Conservation (phyloP, 2,888 invertebrate species). For the Drosophila peninsularis region DNA sequence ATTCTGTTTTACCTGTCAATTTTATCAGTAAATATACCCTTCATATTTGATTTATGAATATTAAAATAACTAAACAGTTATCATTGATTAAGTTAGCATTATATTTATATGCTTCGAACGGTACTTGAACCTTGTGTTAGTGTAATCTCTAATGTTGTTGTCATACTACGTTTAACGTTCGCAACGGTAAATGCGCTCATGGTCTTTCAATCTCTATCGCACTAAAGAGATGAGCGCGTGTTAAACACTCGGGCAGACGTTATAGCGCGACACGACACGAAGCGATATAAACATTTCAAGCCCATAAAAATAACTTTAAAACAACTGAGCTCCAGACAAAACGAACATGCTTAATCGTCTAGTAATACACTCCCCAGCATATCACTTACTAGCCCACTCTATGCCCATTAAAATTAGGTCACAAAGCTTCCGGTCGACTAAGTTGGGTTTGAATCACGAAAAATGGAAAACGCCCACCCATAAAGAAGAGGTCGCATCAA, state of each 20-base stretch:
- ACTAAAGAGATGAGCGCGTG: neutral
- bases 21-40: neutral
- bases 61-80: neutral
- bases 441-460: neutral
- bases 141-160: neutral
- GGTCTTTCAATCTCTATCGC: neutral
- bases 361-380: too few relatives aligned
- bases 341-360: too few relatives aligned
- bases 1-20: neutral
- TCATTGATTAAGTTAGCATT: neutral
- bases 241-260: neutral
- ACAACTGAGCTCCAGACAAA: neutral
- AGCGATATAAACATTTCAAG: neutral
- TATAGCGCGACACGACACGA: neutral
- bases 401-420: neutral
- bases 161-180: neutral
- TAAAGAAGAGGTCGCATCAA: constrained; percentile 10
- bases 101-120: neutral
- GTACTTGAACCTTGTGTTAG: neutral
- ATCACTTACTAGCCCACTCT: neutral
- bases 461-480: neutral
- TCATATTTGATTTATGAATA: neutral
- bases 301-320: too few relatives aligned
- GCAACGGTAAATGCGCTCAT: constrained; percentile 2
- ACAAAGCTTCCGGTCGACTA: neutral